Percentiles rank a stretch among this genome's conserved stretches.
phyloP scores from a whole-genome alignment of 2,888 invertebrate genomes.

The Fragum sueziense region DNA sequence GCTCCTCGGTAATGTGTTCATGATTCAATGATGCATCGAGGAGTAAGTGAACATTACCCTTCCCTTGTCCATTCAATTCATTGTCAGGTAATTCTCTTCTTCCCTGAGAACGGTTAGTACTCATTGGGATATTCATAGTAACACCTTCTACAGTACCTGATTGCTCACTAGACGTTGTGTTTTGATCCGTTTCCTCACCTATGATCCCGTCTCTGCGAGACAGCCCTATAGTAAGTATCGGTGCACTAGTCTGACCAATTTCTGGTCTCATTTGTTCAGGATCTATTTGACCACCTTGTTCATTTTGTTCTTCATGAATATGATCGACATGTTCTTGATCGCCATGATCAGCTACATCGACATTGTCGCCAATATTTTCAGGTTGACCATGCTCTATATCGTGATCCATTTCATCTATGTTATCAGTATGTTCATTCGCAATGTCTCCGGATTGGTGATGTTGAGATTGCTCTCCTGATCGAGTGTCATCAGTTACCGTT shows the following conservation, averaged over 20 bases:
- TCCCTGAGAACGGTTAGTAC: neutral
- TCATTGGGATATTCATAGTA: neutral
- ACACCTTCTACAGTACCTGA: neutral
- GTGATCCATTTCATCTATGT: neutral
- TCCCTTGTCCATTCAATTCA: neutral
- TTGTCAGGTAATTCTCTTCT: conserved; percentile 4
- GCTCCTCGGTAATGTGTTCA: neutral
- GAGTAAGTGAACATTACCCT: neutral
- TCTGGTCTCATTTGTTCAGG: neutral
- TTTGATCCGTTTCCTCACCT: neutral
- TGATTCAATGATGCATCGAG: neutral
- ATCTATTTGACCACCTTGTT: neutral
- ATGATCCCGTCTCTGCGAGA: neutral
- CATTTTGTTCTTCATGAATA: neutral
- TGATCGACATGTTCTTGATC: neutral
- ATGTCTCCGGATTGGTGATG: neutral
- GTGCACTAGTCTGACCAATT: neutral
- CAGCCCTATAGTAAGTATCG: neutral
- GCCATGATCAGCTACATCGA: neutral
- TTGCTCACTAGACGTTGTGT: neutral
- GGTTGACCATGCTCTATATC: neutral
- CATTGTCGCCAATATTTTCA: neutral
- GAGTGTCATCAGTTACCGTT: neutral
- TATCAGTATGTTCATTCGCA: neutral
- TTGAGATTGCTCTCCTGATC: neutral